These are phyloP conservation scores for Corynorhinus townsendii DNA, from an alignment of 2,113 vertebrate genomes.

Conservation along the genomic window DNA sequence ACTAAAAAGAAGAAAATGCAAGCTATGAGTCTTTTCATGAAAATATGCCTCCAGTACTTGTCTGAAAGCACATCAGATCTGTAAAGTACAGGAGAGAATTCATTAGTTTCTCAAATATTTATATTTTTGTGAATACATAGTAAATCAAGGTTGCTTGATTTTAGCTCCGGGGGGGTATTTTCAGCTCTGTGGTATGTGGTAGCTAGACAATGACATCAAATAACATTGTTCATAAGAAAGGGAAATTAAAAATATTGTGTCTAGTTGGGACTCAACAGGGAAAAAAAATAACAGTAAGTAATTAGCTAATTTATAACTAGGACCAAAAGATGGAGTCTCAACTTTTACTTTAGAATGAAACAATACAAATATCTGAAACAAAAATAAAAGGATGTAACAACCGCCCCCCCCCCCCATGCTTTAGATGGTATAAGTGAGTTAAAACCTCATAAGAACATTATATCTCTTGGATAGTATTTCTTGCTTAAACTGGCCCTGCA, in stretches of 20 bases:
- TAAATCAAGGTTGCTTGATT: not conserved
- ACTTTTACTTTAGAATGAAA: not conserved
- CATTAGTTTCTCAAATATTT: conserved; percentile 39
- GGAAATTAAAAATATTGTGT: conserved; percentile 61
- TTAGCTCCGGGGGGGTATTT: conserved; percentile 1
- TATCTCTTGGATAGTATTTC: not conserved
- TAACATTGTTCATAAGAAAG: conserved; percentile 57
- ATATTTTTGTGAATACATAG: not conserved
- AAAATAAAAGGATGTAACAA: not conserved
- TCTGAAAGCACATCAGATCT: not conserved
- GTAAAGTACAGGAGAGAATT: not conserved
- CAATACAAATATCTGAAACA: not conserved
- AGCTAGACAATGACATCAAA: not conserved
- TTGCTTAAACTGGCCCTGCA: not conserved
- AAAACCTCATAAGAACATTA: not conserved
- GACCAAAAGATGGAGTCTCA: not conserved
- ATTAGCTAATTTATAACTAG: conserved; percentile 54
- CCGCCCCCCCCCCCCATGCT: not conserved
- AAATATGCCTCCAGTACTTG: not conserved
- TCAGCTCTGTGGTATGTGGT: not conserved
- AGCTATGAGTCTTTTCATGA: not conserved
- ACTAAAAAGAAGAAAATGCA: not conserved
- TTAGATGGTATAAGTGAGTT: not conserved
- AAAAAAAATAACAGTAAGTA: conserved; percentile 25
- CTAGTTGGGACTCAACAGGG: conserved; percentile 28